A percentile compares a stretch with the other conserved stretches of the same genome.
Conservation (phyloP, 2,113 vertebrate species). For the Marmota flaviventris region DNA sequence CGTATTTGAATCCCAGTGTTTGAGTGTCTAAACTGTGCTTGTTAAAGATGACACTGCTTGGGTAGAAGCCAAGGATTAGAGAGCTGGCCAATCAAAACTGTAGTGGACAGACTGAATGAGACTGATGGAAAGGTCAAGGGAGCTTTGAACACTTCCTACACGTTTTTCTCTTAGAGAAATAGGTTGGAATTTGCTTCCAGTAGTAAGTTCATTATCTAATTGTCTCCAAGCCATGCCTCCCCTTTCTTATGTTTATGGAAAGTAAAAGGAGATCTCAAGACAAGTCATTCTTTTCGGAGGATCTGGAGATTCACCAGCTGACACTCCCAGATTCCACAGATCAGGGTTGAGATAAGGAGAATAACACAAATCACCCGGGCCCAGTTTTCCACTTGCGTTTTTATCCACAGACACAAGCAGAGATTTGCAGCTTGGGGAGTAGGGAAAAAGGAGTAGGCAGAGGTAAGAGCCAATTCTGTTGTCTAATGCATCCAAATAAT, state of each 20-base stretch:
- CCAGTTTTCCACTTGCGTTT: background rate
- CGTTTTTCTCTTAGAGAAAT: background rate
- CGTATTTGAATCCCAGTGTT: background rate
- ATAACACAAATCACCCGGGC: background rate
- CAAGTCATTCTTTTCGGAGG: background rate
- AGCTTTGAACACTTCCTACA: background rate
- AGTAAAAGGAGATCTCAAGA: conserved; percentile 59
- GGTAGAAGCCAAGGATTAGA: background rate
- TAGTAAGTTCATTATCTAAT: conserved; percentile 52
- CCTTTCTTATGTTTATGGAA: conserved; percentile 38
- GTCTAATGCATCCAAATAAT: background rate
- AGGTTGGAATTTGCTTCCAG: conserved; percentile 50
- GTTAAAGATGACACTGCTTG: background rate
- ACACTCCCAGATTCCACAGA: conserved; percentile 46
- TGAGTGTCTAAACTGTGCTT: background rate
- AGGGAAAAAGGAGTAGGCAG: background rate
- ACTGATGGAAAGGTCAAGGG: background rate
- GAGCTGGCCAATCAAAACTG: background rate
- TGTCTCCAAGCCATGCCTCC: conserved; percentile 55
- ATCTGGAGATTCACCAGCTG: background rate
- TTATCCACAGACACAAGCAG: background rate
- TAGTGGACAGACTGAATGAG: background rate
- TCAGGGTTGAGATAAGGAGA: background rate
- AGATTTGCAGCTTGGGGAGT: background rate
- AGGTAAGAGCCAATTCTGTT: background rate